Base-by-base conservation (phyloP, 2,797 vertebrate species). In the Sebastes matsubarae region DNA sequence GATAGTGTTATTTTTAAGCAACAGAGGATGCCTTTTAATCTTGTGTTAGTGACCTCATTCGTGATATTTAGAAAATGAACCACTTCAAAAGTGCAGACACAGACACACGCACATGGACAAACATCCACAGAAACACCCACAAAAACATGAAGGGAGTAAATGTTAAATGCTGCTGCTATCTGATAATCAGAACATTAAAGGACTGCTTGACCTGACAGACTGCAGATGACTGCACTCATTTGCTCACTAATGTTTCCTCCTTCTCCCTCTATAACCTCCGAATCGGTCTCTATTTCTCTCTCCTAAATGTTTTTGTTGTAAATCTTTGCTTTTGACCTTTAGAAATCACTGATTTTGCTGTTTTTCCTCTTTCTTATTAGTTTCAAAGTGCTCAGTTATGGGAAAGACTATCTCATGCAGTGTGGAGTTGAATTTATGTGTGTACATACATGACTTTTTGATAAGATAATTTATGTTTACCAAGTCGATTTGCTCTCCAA, bases 171-270 rank as follows among this genome's bases (percentile, higher is more conserved):
- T 75, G 77, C 77, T 59, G 81, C 60, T 84, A 74, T 89, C 88
- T 85, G 76, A 80, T 84, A 79, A 90, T 90, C 75, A 81, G 34
- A 78, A 81, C 77, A 82, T 88, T 82, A 86, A 90, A 91, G 90
- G 84, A 73, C 88, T 91, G 73, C 86, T 92, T 93, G 87, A 94
- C 92, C 88, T 93, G 86, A 83, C 87, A 88, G 79, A 68, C 60
- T 65, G 60, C 78, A 90, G 86, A 89, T 91, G 75, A 87, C 46
- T 52, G 71, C 36, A 66, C 61, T 82, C 63, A 85, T 89, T 90
- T 80, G 52, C 65, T 73, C 80, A 74, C 84, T 87, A 85, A 92
- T 92, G 83, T 87, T 82, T 81, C 72, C 84, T 90, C 72, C 24
- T 75, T 66, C 59, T 75, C 16, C 22, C 12, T 11, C 58, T 38